phyloP scores from a whole-genome alignment of 2,888 invertebrate genomes.

The Crepidodera aurea region DNA sequence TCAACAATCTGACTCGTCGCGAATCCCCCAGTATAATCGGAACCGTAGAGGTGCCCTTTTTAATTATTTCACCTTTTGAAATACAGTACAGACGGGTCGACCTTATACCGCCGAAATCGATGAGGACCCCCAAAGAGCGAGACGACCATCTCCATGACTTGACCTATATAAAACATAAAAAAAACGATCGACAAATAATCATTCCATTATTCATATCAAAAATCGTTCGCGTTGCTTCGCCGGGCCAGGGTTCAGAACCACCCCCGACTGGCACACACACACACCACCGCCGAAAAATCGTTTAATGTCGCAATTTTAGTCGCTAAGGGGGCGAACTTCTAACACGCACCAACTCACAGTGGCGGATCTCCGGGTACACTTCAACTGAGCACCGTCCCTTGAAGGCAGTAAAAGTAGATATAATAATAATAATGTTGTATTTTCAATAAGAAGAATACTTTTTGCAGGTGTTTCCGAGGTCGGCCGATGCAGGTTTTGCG shows the following conservation, averaged over 20 bases:
- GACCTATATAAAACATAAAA: conserved; percentile 36
- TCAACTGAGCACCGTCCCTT: too few species aligned
- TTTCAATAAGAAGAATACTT: too few species aligned
- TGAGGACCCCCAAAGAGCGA: conserved; percentile 26
- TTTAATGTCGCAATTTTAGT: conserved; percentile 32
- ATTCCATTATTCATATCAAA: conserved; percentile 32
- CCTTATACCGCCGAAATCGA: conserved; percentile 17
- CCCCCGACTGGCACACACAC: conserved; percentile 10
- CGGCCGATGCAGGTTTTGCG: too few species aligned
- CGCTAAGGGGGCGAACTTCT: conserved; percentile 28
- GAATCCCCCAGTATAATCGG: too few species aligned
- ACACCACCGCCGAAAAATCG: conserved; percentile 19
- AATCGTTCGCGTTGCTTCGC: conserved; percentile 18
- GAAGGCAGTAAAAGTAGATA: too few species aligned
- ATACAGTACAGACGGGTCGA: too few species aligned
- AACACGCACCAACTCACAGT: conserved; percentile 29
- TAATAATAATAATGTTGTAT: too few species aligned
- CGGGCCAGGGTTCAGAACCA: conserved; percentile 7
- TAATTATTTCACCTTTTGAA: too few species aligned
- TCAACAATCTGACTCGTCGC: too few species aligned
- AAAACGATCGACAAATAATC: conserved; percentile 31
- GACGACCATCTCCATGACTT: conserved; percentile 30
- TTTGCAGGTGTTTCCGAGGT: too few species aligned
- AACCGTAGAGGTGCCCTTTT: too few species aligned
- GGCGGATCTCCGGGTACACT: too few species aligned